Evolutionary conservation across 2,888 invertebrate species (phyloP), one percentile per base, ranked within the genome.

Genomic region (Galerucella pusilla): DNA sequence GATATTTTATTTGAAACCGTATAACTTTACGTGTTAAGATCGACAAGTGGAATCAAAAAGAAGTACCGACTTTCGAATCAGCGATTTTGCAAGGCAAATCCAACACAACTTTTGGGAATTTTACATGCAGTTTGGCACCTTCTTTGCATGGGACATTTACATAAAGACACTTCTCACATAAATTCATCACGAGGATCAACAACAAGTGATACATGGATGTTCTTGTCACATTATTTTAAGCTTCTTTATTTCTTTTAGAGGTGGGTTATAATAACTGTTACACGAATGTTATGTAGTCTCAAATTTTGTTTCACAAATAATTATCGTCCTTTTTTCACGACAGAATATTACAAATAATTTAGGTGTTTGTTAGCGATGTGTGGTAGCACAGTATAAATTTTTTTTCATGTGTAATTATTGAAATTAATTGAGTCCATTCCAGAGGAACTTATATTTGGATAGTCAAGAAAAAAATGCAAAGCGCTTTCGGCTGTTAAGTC

Each of bases 201-300:
- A 74, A 69, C 71, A 77, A 80, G 78, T 79, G 80, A 80, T 80
- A 80, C 80, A 80, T 79, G 78, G 81, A 75, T 78, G 78, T 77
- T 80, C 78, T 81, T 80, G 81, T 80, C 81, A 81, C 80, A 81
- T 80, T 73, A 76, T 81, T 81, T 81, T 77, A 74, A 78, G 72
- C 67, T 76, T 68, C 78, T 77, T 79, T 78, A 75, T 77, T 83
- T 81, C 82, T 82, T 84, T 83, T 77, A 79, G 79, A 69, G 69
- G 54, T 70, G 70, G 25, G 52, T 2, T 9, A 69, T 42, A 16
- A n/a, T 52, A 70, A 63, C 70, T 49, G 70, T 70, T 70, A 70
- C 35, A 7, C 35, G 35, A 35, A 35, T 35, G 35, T 35, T 35
- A 7, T 35, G 35, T 35, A 35, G 35, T 35, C 6, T 35, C 35